These are phyloP conservation scores for Hybognathus amarus DNA, from an alignment of 2,797 vertebrate genomes.

Conservation along the genomic window DNA sequence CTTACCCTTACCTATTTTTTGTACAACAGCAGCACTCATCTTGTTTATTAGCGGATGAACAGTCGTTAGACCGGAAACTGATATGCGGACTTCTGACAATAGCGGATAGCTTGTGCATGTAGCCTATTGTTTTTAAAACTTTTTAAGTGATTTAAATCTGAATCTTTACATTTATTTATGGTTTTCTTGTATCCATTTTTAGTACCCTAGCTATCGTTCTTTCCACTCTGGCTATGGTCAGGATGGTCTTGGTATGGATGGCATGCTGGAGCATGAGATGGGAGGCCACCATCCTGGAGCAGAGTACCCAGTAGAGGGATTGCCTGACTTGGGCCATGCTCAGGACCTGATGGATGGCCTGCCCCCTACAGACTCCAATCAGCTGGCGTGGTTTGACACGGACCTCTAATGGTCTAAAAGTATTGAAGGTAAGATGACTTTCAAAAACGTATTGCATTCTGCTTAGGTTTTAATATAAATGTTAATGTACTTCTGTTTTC, in stretches of 20 bases:
- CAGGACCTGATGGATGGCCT: slow-evolving; percentile 99
- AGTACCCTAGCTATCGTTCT: slow-evolving; percentile 93
- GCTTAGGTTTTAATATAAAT: neutral
- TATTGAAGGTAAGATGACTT: slow-evolving; percentile 31
- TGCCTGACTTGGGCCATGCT: slow-evolving; percentile 96
- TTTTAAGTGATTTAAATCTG: neutral
- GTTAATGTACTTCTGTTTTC: slow-evolving; percentile 63
- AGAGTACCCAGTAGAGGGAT: slow-evolving; percentile 94
- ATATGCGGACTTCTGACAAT: too few species aligned
- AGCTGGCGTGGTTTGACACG: slow-evolving; percentile 99
- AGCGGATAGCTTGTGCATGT: too few species aligned
- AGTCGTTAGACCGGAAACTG: too few species aligned
- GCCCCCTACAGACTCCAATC: slow-evolving; percentile 92
- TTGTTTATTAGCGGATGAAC: too few species aligned
- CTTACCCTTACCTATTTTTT: too few species aligned
- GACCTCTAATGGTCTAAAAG: slow-evolving; percentile 86
- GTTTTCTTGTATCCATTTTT: neutral
- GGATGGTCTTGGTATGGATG: slow-evolving; percentile 93
- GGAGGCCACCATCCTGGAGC: slow-evolving; percentile 92
- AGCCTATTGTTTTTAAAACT: neutral
- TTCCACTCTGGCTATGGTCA: slow-evolving; percentile 96
- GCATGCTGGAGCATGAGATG: slow-evolving; percentile 98
- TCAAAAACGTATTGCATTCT: neutral
- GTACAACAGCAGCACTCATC: too few species aligned
- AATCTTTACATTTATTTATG: neutral